A percentile compares a stretch with the other conserved stretches of the same genome.
Conservation (phyloP, 2,113 vertebrate genomes). For the Rhinolophus sinicus region DNA sequence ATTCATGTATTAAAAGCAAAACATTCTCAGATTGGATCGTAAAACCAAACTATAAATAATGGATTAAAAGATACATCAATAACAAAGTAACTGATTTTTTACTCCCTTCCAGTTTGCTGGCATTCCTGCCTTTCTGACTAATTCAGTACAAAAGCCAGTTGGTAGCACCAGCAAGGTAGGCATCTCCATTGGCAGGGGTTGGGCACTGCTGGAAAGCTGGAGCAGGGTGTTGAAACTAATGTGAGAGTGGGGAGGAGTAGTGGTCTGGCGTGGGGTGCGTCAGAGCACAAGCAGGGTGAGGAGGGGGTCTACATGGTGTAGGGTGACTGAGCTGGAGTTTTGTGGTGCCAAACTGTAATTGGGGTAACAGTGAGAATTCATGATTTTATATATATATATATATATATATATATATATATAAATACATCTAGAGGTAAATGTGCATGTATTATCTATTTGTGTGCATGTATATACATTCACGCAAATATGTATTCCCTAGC, state of each 20-base stretch:
- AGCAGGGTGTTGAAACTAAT: neutral
- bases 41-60: conserved; percentile 8
- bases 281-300: neutral
- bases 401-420: neutral
- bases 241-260: neutral
- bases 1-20: neutral
- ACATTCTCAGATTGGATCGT: neutral
- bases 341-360: neutral
- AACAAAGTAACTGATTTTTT: neutral
- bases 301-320: neutral
- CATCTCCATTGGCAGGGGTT: neutral
- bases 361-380: neutral
- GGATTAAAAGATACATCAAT: neutral
- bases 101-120: neutral
- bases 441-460: neutral
- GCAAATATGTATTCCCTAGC: neutral
- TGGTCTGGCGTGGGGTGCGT: neutral
- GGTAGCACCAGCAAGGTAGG: neutral
- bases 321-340: neutral
- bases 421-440: neutral
- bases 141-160: neutral
- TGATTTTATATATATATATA: neutral
- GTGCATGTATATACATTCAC: neutral
- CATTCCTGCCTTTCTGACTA: neutral
- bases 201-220: neutral